Evolutionary conservation across 2,113 vertebrate genomes (phyloP).

Genomic region (Plotosus lineatus): DNA sequence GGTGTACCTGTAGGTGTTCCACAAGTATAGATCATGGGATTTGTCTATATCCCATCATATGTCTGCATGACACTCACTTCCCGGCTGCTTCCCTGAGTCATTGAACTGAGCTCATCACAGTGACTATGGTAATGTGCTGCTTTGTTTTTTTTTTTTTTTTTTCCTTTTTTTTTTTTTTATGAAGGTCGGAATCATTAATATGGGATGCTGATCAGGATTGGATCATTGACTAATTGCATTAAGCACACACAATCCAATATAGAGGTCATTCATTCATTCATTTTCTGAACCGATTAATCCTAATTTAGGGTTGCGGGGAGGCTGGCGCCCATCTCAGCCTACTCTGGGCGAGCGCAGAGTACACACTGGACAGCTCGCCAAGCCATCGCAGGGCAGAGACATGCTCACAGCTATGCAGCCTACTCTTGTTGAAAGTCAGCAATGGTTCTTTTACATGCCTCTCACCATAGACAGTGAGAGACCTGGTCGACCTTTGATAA

Average conservation of each 20-base stretch:
- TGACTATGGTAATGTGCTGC: constrained; percentile 18
- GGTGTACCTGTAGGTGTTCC: constrained; percentile 2
- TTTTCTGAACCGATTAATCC: no score
- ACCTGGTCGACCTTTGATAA: no score
- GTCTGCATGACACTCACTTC: constrained; percentile 11
- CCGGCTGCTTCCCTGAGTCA: constrained; percentile 19
- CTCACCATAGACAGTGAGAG: no score
- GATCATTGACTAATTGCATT: neutral
- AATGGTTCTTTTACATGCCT: no score
- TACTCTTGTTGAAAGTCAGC: no score
- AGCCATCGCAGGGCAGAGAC: no score
- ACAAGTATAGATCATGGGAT: neutral
- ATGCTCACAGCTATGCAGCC: no score
- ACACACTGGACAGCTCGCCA: no score
- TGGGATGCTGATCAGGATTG: constrained; percentile 50
- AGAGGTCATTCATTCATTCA: neutral
- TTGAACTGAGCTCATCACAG: neutral
- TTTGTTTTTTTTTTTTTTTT: neutral
- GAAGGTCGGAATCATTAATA: constrained; percentile 25
- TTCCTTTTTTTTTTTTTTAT: neutral
- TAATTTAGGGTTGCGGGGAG: no score
- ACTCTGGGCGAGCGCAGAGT: no score
- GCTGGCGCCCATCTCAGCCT: no score
- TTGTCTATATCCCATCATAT: constrained; percentile 6
- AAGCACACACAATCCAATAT: neutral